Base-by-base conservation (phyloP, 2,113 vertebrate species). In the Columbina picui region DNA sequence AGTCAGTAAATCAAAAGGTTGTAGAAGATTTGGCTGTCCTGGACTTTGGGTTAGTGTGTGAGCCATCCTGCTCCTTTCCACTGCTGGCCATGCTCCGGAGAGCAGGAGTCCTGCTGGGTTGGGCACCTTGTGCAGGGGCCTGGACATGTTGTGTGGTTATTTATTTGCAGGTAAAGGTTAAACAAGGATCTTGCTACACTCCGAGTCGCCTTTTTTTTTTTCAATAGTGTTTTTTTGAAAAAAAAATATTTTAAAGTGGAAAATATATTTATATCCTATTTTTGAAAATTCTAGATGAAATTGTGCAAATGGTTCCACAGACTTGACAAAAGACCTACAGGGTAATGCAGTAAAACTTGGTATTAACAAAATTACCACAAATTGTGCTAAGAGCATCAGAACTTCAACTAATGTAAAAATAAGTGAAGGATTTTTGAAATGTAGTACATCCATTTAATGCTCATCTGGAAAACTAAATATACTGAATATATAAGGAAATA, bases 321-420 rank as follows among this genome's bases (percentile, higher is more conserved):
- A 45, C 26, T 77, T 85, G 87, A 84, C 71, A 88, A 39, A 90
- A 94, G 67, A 86, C 34, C 38, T 88, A 15, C 13, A 12, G 52
- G 52, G 20, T 90, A 89, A 90, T 84, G 83, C 41, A 55, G 67
- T 80, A 89, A 63, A 91, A 38, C 77, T 95, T 68, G 34, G 19
- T 61, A 53, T 94, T 88, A 81, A 71, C 34, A 93, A 86, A 95
- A 96, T 96, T 93, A 81, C 90, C 56, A 83, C 71, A 63, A 68
- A 92, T 93, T 93, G 61, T 92, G 55, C 50, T 81, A 95, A 96
- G 38, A 92, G 91, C 82, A 39, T 92, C n/a, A 14, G 64, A 93
- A 70, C 59, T 94, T 88, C 64, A 64, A 49, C 65, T 76, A 82
- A 75, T 2, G 12, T 76, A 49, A 89, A 84, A 94, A 59, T 71